Evolutionary conservation across 30 jellyfish, hydroid and myxozoan species (phyloP).

Genomic region (Aurelia aurita): DNA sequence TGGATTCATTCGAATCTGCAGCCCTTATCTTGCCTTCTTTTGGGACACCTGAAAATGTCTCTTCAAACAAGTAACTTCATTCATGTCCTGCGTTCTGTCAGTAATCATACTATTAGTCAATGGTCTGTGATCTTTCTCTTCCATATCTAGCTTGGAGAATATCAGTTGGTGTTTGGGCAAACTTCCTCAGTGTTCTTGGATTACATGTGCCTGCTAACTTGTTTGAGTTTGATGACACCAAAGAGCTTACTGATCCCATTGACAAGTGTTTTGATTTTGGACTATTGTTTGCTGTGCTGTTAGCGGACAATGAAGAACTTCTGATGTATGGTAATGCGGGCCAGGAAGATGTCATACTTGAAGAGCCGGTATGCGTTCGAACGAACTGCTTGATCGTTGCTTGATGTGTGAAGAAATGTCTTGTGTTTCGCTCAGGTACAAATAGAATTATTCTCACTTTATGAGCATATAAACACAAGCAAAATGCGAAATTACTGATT

Average conservation of each 20-base stretch:
- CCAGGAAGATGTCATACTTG: conserved; percentile 50
- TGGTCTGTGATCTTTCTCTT: conserved; percentile 44
- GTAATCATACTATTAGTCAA: conserved; percentile 1
- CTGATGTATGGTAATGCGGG: conserved; percentile 28
- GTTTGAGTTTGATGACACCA: conserved; percentile 2
- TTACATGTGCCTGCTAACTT: conserved; percentile 23
- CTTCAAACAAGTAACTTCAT: too few relatives aligned
- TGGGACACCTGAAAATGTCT: too few relatives aligned
- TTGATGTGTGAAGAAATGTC: conserved; percentile 40
- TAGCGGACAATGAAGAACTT: neutral
- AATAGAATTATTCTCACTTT: conserved; percentile 68
- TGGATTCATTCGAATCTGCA: too few relatives aligned
- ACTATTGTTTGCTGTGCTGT: neutral
- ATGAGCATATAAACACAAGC: conserved; percentile 48
- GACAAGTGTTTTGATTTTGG: neutral
- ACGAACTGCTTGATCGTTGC: conserved; percentile 46
- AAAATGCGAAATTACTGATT: conserved; percentile 40
- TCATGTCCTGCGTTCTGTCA: too few relatives aligned
- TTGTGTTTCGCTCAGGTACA: conserved; percentile 67
- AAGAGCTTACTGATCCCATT: conserved; percentile 15
- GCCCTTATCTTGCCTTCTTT: too few relatives aligned
- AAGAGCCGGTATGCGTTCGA: neutral
- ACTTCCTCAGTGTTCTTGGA: conserved; percentile 19
- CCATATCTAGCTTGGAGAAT: conserved; percentile 26
- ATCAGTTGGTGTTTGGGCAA: conserved; percentile 17